Conservation (phyloP, 2,888 invertebrate species). For the Syritta pipiens region DNA sequence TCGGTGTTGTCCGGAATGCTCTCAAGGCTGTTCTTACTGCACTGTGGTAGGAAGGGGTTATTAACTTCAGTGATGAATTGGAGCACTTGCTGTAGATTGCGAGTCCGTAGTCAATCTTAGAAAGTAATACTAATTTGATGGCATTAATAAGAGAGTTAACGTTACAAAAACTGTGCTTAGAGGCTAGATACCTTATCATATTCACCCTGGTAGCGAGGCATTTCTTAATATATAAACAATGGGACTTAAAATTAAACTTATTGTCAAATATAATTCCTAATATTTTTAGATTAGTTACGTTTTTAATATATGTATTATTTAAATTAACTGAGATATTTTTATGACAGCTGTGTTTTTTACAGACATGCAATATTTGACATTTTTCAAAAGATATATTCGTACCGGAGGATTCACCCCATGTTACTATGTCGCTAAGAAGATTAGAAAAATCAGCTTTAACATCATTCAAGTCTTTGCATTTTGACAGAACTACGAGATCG, state of each 20-base stretch:
- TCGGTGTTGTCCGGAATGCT: not conserved
- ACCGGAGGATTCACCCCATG: too few species aligned
- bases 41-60: not conserved
- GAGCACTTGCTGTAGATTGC: slow-evolving; percentile 21
- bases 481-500: not conserved
- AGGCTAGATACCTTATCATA: slow-evolving; percentile 16
- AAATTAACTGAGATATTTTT: not conserved
- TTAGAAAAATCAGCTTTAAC: not conserved
- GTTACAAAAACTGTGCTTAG: not conserved
- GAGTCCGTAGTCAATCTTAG: slow-evolving; percentile 19
- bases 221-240: slow-evolving; percentile 2
- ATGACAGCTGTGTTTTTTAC: slow-evolving; percentile 14
- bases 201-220: slow-evolving; percentile 14
- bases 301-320: slow-evolving; percentile 5
- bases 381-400: not conserved
- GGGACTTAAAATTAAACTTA: slow-evolving; percentile 4
- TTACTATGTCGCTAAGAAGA: not conserved
- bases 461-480: not conserved
- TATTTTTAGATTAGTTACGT: slow-evolving; percentile 13
- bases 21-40: not conserved
- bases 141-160: not conserved
- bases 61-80: slow-evolving; percentile 4
- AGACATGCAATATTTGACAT: slow-evolving; percentile 17
- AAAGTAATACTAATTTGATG: slow-evolving; percentile 10
- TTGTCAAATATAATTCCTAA: slow-evolving; percentile 1